phyloP scores from a whole-genome alignment of 2,113 vertebrate genomes.

The Charina bottae region DNA sequence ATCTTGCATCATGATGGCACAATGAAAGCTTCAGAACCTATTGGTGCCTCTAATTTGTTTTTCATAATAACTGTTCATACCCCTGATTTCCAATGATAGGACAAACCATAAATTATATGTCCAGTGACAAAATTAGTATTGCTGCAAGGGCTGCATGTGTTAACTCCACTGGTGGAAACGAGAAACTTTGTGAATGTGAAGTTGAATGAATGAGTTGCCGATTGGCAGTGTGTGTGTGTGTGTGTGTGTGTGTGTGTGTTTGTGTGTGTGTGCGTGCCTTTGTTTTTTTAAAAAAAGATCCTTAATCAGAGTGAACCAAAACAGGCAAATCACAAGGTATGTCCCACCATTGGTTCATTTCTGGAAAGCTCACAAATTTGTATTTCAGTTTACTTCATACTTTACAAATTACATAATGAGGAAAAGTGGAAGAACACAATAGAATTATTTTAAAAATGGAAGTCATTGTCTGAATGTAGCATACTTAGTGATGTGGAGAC shows the following conservation, averaged over 20 bases:
- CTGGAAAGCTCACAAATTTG: too few relatives aligned
- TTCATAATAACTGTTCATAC: not conserved
- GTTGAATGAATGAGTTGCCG: not conserved
- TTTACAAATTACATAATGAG: not conserved
- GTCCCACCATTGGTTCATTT: not conserved
- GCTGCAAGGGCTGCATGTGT: too few relatives aligned
- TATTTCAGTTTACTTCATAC: not conserved
- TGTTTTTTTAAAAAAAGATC: not conserved
- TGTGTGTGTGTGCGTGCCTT: not conserved
- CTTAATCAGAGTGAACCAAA: not conserved
- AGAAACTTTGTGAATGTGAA: not conserved
- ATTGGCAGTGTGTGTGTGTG: not conserved
- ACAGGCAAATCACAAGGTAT: not conserved
- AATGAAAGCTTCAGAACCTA: not conserved
- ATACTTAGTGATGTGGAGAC: not conserved
- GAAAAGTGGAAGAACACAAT: not conserved
- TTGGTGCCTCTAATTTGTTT: not conserved
- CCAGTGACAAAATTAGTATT: not conserved
- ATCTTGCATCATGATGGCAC: not conserved
- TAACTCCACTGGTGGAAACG: not conserved
- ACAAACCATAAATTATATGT: not conserved
- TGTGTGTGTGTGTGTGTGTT: not conserved
- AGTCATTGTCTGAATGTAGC: too few relatives aligned
- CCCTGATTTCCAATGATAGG: not conserved
- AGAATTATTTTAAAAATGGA: not conserved